Conservation (phyloP, 2,113 vertebrate species). For the Lagopus leucura region DNA sequence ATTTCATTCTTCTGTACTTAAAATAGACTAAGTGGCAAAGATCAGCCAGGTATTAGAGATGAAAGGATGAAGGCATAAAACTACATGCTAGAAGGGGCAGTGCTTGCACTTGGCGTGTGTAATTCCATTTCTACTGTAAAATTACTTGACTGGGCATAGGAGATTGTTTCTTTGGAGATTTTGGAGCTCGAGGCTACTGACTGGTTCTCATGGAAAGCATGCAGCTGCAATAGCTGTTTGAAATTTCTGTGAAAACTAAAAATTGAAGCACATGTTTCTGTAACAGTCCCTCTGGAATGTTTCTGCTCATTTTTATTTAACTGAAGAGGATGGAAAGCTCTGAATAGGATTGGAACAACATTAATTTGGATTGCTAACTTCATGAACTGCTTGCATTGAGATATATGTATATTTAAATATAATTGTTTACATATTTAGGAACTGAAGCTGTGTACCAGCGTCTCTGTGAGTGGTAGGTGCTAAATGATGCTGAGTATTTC, state of each 20-base stretch:
- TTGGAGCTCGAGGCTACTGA: neutral
- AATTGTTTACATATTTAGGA: neutral
- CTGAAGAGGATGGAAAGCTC: neutral
- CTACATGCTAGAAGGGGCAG: neutral
- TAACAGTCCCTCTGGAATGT: neutral
- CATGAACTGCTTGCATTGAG: neutral
- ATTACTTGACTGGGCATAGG: neutral
- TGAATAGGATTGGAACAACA: neutral
- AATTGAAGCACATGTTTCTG: neutral
- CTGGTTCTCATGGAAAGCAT: neutral
- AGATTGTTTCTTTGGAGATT: neutral
- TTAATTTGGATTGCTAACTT: neutral
- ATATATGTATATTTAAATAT: no score
- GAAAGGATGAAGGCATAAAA: neutral
- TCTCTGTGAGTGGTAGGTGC: neutral
- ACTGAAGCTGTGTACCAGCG: neutral
- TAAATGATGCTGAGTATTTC: neutral
- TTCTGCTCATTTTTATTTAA: neutral
- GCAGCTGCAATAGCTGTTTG: neutral
- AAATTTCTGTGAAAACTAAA: neutral
- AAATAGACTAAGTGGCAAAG: neutral
- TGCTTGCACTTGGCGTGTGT: neutral
- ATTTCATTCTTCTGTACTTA: neutral
- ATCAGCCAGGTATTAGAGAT: neutral
- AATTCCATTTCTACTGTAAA: conserved; percentile 18